Conservation (phyloP, 2,797 vertebrate species). For the Tympanoctomys barrerae region DNA sequence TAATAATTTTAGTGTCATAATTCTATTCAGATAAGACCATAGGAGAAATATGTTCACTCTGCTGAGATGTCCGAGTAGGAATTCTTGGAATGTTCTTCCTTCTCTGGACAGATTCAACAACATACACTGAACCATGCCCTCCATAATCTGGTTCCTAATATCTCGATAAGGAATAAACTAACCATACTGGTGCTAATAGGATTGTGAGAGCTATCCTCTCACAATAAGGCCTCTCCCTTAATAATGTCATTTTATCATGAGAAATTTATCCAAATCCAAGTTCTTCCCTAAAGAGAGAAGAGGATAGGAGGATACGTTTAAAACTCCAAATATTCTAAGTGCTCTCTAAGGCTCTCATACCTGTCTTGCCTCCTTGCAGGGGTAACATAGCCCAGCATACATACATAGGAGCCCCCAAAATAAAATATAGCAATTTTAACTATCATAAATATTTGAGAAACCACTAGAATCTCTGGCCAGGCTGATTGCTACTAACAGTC, state of each 20-base stretch:
- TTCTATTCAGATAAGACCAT: neutral
- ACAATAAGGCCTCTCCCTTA: neutral
- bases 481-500: neutral
- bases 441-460: neutral
- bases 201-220: neutral
- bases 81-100: neutral
- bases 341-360: neutral
- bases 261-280: neutral
- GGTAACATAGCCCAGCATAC: neutral
- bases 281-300: neutral
- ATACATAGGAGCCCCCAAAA: neutral
- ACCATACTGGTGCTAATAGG: neutral
- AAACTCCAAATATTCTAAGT: neutral
- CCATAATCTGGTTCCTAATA: neutral
- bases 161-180: neutral
- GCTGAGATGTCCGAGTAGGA: neutral
- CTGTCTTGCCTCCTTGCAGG: neutral
- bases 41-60: neutral
- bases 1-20: slow-evolving; percentile 15
- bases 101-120: neutral
- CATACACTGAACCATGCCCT: neutral
- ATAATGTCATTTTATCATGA: neutral
- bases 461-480: neutral
- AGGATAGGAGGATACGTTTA: neutral
- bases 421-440: neutral